Evolutionary conservation across 2,797 vertebrate species (phyloP).

Genomic region (Danio aesculapii): DNA sequence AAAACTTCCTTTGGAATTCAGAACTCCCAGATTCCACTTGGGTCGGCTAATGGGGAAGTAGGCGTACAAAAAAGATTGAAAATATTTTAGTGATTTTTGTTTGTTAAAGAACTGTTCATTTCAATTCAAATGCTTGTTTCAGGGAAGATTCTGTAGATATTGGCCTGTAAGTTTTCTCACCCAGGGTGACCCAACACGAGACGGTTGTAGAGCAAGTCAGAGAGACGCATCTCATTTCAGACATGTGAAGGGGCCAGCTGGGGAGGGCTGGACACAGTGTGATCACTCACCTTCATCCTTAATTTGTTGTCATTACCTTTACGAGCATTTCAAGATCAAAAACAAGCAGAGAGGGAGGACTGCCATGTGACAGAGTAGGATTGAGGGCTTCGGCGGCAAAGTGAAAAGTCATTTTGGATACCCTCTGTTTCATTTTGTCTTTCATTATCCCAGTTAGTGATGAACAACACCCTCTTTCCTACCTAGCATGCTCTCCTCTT

Average conservation of each 20-base stretch:
- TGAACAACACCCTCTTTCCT: constrained; percentile 37
- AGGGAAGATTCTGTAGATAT: not conserved
- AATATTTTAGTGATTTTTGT: not conserved
- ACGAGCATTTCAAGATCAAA: constrained; percentile 70
- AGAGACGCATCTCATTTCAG: constrained; percentile 72
- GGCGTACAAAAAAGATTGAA: not conserved
- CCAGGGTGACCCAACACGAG: constrained; percentile 30
- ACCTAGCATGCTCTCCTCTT: constrained; percentile 41
- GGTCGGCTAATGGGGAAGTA: not conserved
- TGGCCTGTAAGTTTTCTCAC: constrained; percentile 27
- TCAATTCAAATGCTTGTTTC: not conserved
- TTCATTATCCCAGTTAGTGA: constrained; percentile 46
- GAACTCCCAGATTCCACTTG: not conserved
- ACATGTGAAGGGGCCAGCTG: constrained; percentile 71
- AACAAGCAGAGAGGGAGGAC: constrained; percentile 61
- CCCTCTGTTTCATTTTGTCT: constrained; percentile 41
- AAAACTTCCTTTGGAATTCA: not conserved
- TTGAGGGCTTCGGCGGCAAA: constrained; percentile 48
- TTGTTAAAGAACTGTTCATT: not conserved
- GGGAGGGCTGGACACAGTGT: constrained; percentile 68
- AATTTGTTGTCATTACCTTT: constrained; percentile 74
- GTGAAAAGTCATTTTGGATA: constrained; percentile 39
- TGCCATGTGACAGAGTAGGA: constrained; percentile 57
- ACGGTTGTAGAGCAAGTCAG: constrained; percentile 58
- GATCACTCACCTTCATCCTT: constrained; percentile 73